phyloP scores from a whole-genome alignment of 2,888 invertebrate genomes.

The Calameuta filiformis region DNA sequence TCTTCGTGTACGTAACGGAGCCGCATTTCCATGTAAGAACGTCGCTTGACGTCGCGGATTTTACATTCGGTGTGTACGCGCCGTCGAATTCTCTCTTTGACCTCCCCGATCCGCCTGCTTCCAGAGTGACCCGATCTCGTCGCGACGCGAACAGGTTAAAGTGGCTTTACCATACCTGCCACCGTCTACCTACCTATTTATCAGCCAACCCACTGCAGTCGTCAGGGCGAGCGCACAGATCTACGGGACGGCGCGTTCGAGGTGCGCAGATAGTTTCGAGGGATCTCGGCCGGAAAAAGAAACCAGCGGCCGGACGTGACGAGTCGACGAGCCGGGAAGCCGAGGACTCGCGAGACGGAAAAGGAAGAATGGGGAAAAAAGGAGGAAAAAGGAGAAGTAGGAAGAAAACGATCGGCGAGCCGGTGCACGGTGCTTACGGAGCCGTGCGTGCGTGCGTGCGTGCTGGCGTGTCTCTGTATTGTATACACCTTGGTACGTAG shows the following conservation, averaged over 20 bases:
- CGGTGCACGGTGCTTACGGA: neutral
- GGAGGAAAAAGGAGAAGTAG: slow-evolving; percentile 4
- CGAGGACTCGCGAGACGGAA: slow-evolving; percentile 1
- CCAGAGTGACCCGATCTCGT: slow-evolving; percentile 2
- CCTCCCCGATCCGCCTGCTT: neutral
- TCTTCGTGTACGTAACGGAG: neutral
- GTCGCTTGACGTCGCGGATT: neutral
- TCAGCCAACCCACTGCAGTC: neutral
- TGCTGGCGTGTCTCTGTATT: neutral
- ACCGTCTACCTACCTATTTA: slow-evolving; percentile 7
- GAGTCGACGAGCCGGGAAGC: slow-evolving; percentile 5
- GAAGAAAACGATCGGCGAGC: slow-evolving; percentile 8
- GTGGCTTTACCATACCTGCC: neutral
- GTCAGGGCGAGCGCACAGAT: neutral
- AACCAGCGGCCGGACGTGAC: neutral
- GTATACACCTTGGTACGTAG: slow-evolving; percentile 38
- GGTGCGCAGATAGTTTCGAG: neutral
- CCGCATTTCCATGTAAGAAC: neutral
- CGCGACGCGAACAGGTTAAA: slow-evolving; percentile 10
- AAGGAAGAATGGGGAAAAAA: slow-evolving; percentile 7
- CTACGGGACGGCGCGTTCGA: neutral
- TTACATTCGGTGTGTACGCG: neutral
- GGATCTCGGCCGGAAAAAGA: slow-evolving; percentile 1
- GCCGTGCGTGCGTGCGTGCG: neutral
- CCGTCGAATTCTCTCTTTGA: neutral